These are phyloP conservation scores for Myiozetetes cayanensis DNA, from an alignment of 2,113 vertebrate species.

Conservation along the genomic window DNA sequence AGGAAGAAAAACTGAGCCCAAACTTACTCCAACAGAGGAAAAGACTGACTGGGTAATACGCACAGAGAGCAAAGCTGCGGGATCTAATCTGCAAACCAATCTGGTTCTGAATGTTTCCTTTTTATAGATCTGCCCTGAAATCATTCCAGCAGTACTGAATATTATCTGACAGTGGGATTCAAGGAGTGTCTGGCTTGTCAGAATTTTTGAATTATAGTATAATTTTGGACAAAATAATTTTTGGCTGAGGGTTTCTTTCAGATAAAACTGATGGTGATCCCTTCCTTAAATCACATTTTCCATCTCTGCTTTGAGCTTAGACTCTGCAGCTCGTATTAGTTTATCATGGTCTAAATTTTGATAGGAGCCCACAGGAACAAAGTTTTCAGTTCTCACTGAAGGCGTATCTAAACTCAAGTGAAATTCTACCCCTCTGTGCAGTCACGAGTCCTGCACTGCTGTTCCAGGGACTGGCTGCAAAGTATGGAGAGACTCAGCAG, in stretches of 20 bases:
- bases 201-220: background rate
- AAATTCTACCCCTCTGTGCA: background rate
- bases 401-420: background rate
- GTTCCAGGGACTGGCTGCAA: background rate
- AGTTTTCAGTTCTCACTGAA: background rate
- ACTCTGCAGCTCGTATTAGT: background rate
- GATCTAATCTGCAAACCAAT: background rate
- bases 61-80: background rate
- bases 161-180: background rate
- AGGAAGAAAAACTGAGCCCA: background rate
- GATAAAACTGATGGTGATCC: background rate
- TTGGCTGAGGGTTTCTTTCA: background rate
- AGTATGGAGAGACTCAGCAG: background rate
- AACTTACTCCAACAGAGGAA: background rate
- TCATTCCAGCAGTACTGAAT: background rate
- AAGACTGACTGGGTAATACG: background rate
- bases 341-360: background rate
- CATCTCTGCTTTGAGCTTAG: background rate
- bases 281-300: background rate
- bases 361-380: fast-evolving
- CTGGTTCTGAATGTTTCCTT: background rate
- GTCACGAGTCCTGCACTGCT: background rate
- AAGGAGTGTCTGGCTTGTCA: background rate
- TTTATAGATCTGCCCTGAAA: background rate
- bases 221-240: background rate